Base-by-base conservation (phyloP, 2,888 invertebrate species). In the Sialis lutaria region DNA sequence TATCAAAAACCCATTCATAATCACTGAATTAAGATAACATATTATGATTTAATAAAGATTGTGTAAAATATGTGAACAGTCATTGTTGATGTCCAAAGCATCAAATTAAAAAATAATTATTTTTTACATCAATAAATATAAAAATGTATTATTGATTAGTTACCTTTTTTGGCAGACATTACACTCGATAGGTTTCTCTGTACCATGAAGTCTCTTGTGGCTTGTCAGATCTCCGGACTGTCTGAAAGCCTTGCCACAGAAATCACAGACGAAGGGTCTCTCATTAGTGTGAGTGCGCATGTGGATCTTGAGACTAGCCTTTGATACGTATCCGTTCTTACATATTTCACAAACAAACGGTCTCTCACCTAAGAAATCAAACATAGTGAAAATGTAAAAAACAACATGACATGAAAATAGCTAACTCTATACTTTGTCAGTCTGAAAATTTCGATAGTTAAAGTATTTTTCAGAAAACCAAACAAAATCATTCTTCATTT, bases 261-360 rank as follows among this genome's bases (percentile, higher is more conserved):
- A 65, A 50, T 65, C 63, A 50, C 67, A 67, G 42, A 62, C 64
- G 53, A 65, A 67, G 5, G 67, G 67, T 37, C 66, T 53, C 52
- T 67, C 67, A 50, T 67, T 67, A 4, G 67, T 67, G 50, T 67
- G 67, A 1, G 67, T 67, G 33, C 67, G 52, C 67, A 67, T 67
- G 50, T 67, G 67, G 48, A 67, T 67, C 54, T 66, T 66, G 46
- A 67, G 56, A 51, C 66, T 65, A 1, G 66, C 67, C 52, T 66
- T 67, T 6, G 66, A 66, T 7, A 66, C 66, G 51, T 65, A 67
- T 31, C 65, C 64, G 51, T 67, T 65, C 56, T 64, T 64, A 51
- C 67, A 67, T 5, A 67, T 56, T 55, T 65, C 66, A 52, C 67
- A 67, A 34, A 60, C 60, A 49, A 66, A 67, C 8, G 67, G 67